Evolutionary conservation across 2,888 invertebrate genomes (phyloP).

Genomic region (Idaea aversata): DNA sequence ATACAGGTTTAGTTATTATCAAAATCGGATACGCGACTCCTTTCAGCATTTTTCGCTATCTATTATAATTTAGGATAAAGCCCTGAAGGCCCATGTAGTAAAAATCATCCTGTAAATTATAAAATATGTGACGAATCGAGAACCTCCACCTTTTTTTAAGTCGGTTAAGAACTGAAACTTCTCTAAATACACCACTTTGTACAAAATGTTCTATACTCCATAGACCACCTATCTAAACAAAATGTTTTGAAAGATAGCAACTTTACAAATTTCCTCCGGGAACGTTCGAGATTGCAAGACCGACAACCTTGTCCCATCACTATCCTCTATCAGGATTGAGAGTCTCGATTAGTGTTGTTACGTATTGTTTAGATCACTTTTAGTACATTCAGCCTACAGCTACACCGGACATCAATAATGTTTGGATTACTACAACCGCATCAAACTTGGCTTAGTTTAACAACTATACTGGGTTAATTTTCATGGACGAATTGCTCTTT

Average conservation of each 20-base stretch:
- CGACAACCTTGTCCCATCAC: background rate
- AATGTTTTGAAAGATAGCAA: background rate
- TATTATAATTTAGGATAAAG: too few relatives aligned
- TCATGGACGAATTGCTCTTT: background rate
- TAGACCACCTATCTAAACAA: background rate
- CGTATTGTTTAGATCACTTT: constrained; percentile 2
- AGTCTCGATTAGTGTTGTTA: background rate
- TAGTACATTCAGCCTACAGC: background rate
- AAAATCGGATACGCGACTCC: too few relatives aligned
- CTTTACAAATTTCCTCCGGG: background rate
- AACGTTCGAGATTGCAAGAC: background rate
- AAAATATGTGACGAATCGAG: too few relatives aligned
- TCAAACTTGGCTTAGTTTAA: background rate
- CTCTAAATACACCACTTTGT: too few relatives aligned
- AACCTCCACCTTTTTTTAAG: too few relatives aligned
- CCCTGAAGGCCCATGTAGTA: too few relatives aligned
- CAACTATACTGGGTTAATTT: background rate
- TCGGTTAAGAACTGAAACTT: too few relatives aligned
- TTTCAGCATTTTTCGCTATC: too few relatives aligned
- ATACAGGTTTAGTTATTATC: too few relatives aligned
- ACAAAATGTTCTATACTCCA: background rate
- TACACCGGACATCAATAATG: background rate
- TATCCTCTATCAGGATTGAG: background rate
- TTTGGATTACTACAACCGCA: background rate
- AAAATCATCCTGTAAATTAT: too few relatives aligned